These are phyloP conservation scores for Brachypodius melanocephalos DNA, from an alignment of 2,113 vertebrate genomes.

Conservation along the genomic window DNA sequence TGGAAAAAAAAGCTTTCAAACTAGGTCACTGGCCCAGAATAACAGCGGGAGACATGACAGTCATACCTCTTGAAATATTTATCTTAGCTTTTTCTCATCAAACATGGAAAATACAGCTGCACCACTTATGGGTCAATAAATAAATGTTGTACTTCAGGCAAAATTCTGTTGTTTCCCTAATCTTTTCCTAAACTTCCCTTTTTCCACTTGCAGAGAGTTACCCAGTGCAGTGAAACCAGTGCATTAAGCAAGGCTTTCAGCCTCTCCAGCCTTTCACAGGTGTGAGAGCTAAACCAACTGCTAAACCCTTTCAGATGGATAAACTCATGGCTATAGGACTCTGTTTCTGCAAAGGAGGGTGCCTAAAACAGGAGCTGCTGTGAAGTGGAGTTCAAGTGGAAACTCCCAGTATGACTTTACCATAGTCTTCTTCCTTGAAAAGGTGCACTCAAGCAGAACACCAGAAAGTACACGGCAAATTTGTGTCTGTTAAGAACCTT, in stretches of 20 bases:
- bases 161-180: background rate
- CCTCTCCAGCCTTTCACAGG: background rate
- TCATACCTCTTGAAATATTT: conserved; percentile 31
- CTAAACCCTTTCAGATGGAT: background rate
- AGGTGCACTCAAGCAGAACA: background rate
- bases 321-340: background rate
- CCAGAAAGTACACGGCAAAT: background rate
- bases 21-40: background rate
- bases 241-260: background rate
- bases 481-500: background rate
- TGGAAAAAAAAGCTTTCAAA: background rate
- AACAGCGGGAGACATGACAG: background rate
- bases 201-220: background rate
- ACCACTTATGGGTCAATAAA: background rate
- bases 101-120: background rate
- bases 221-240: background rate
- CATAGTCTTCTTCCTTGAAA: background rate
- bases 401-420: background rate
- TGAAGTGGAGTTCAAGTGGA: background rate
- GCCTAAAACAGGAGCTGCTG: background rate
- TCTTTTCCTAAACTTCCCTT: background rate
- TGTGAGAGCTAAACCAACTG: background rate
- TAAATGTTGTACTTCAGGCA: background rate
- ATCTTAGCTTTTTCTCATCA: conserved; percentile 6
- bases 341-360: background rate